phyloP scores from a whole-genome alignment of 2,113 vertebrate species.

The Labeo rohita region DNA sequence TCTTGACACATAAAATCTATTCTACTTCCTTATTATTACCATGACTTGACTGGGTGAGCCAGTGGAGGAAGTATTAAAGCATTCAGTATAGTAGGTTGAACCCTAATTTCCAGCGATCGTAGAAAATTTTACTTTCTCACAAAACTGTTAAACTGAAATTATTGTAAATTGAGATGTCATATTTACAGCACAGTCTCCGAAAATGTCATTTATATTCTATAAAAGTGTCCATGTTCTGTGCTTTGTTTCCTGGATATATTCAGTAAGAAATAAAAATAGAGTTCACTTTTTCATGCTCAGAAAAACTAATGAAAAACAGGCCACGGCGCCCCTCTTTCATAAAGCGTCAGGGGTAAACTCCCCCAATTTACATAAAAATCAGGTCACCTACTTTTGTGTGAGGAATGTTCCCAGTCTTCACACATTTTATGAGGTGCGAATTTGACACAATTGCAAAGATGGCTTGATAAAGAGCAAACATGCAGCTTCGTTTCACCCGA shows the following conservation, averaged over 20 bases:
- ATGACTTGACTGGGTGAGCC: neutral
- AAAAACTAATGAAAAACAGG: constrained; percentile 51
- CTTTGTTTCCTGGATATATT: neutral
- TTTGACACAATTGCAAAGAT: neutral
- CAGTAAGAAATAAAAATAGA: neutral
- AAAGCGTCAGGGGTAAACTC: constrained; percentile 64
- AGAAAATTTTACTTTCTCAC: neutral
- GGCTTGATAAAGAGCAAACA: constrained; percentile 18
- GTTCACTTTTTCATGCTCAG: constrained; percentile 12
- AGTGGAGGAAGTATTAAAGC: neutral
- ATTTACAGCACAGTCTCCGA: neutral
- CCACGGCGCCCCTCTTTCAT: constrained; percentile 54
- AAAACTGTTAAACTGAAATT: neutral
- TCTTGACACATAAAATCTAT: neutral
- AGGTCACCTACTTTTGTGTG: constrained; percentile 75
- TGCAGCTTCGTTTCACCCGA: neutral
- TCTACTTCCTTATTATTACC: neutral
- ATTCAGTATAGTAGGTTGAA: neutral
- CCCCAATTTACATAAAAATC: constrained; percentile 65
- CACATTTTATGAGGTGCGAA: constrained; percentile 19
- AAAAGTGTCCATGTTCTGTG: neutral
- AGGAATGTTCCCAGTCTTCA: constrained; percentile 36
- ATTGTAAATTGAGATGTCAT: neutral
- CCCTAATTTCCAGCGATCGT: neutral
- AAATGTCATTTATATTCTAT: neutral